A percentile compares a stretch with the other conserved stretches of the same genome.
These are phyloP conservation scores for Todus mexicanus DNA, from an alignment of 2,797 vertebrate species.

Conservation along the genomic window DNA sequence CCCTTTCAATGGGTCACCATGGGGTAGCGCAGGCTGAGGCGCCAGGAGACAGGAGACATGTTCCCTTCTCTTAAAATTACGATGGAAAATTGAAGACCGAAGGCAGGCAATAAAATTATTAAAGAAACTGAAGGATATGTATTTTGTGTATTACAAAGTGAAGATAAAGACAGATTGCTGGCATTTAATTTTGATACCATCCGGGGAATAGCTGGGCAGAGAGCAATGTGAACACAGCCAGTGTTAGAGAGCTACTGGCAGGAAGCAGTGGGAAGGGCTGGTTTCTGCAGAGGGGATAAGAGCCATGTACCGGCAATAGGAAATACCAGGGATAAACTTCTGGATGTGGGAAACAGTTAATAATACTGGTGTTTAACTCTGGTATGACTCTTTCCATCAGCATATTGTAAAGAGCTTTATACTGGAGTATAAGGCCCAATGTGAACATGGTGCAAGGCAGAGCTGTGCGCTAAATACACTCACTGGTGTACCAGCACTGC, in stretches of 20 bases:
- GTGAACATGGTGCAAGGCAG: background rate
- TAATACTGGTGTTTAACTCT: background rate
- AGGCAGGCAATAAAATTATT: background rate
- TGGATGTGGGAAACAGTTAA: background rate
- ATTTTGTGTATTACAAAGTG: background rate
- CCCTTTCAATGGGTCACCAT: background rate
- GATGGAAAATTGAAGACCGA: background rate
- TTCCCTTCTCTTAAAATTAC: background rate
- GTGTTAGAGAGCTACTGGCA: background rate
- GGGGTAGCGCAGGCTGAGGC: background rate
- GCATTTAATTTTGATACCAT: background rate
- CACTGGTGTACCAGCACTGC: accelerated
- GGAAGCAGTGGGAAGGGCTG: background rate
- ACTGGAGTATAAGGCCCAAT: background rate
- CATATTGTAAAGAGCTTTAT: background rate
- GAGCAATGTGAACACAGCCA: background rate
- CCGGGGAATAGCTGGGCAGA: background rate
- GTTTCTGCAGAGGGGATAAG: background rate
- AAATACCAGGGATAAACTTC: background rate
- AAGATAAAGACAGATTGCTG: background rate
- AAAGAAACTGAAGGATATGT: background rate
- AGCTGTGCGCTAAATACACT: background rate
- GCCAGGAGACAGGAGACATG: accelerated
- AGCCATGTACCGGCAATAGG: background rate
- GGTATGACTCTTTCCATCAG: background rate